Conservation (phyloP, 2,888 invertebrate genomes). For the Chymomyza procnemis region DNA sequence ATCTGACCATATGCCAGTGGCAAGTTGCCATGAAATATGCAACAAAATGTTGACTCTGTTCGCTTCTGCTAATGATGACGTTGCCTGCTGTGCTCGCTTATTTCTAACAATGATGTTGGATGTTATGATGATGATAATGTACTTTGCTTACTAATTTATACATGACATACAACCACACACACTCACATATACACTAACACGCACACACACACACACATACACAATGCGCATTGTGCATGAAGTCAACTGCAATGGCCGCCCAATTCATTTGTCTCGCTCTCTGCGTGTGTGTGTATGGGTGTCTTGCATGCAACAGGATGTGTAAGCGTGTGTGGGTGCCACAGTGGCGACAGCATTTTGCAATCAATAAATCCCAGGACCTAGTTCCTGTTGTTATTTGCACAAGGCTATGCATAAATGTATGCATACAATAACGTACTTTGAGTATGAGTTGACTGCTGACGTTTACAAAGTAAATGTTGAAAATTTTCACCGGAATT, state of each 20-base stretch:
- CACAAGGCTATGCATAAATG: conserved; percentile 65
- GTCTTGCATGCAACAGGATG: conserved; percentile 3
- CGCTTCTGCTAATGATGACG: conserved; percentile 40
- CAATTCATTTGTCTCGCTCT: conserved; percentile 53
- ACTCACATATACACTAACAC: conserved; percentile 22
- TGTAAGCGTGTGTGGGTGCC: conserved; percentile 16
- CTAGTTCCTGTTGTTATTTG: conserved; percentile 64
- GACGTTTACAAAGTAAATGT: conserved; percentile 49
- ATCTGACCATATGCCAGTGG: neutral
- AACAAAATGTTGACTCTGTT: neutral
- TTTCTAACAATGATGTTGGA: conserved; percentile 38
- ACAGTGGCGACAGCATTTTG: conserved; percentile 36
- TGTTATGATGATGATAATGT: conserved; percentile 25
- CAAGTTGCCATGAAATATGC: conserved; percentile 36
- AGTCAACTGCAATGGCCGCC: conserved; percentile 33
- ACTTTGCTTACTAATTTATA: conserved; percentile 56
- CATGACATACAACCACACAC: conserved; percentile 34
- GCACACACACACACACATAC: conserved; percentile 23
- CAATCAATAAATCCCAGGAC: conserved; percentile 71
- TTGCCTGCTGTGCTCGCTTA: conserved; percentile 22
- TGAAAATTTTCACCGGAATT: conserved; percentile 39
- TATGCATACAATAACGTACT: conserved; percentile 7
- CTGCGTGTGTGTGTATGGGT: conserved; percentile 13
- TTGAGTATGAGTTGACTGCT: conserved; percentile 48
- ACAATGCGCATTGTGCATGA: conserved; percentile 9